Evolutionary conservation across 2,888 invertebrate species (phyloP), one percentile per base, ranked within the genome.

Genomic region (Protonemura montana): DNA sequence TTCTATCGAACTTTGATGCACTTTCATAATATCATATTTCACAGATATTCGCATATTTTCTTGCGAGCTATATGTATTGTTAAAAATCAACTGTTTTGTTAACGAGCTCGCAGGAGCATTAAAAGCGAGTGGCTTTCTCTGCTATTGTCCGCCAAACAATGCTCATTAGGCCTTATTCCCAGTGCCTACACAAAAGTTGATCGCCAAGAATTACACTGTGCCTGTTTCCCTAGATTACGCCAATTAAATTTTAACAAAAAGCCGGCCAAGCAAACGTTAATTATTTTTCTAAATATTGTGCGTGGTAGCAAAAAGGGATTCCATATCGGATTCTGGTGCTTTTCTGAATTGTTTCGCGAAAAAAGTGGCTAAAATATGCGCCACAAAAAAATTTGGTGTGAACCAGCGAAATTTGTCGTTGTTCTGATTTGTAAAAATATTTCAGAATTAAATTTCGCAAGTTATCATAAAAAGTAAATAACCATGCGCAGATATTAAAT

Each of bases 181-280:
- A 59, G 59, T n/a, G 59, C 21, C 16, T 21, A 59, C 13, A 21
- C 59, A 59, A 59, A 59, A 59, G 59, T 59, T 59, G 59, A 59
- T 59, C 59, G 21, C 59, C 59, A 59, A 59, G 59, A 59, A 59
- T 59, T 59, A 35, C 35, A 35, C 35, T 59, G 13, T 59, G 59
- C 13, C 3, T 59, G 59, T 21, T 59, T 59, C 59, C 59, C 59
- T 59, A 59, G 59, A 59, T 59, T 59, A 59, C 59, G 21, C 59
- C 59, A 59, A 59, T 59, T 59, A 59, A 59, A 59, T 21, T 59
- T 59, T 59, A 59, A 59, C 59, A 59, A 59, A 59, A 59, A 59
- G 59, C 59, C 59, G 59, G 59, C 59, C 59, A 59, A 59, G 21
- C 59, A 21, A 10, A 59, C 59, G 21, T 16, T 59, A 59, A 59